Evolutionary conservation across 2,113 vertebrate species (phyloP).

Genomic region (Rhineura floridana): DNA sequence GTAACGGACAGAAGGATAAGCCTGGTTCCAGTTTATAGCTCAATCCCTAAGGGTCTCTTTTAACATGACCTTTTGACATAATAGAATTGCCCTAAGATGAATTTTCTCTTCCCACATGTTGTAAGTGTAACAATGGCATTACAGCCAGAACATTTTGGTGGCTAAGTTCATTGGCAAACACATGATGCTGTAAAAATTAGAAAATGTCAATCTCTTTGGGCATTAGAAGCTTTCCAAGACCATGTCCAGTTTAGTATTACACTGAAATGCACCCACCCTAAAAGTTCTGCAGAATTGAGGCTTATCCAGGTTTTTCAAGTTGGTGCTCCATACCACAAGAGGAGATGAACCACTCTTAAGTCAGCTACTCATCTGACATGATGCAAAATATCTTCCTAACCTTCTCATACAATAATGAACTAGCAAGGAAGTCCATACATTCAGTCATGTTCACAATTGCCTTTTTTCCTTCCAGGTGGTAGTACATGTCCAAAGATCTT

Average conservation of each 20-base stretch:
- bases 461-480: slow-evolving; percentile 65
- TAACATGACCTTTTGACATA: neutral
- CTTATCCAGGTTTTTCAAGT: neutral
- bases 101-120: neutral
- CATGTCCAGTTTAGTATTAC: neutral
- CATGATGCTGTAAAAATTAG: neutral
- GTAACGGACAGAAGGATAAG: neutral
- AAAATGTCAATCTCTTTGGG: no score
- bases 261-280: neutral
- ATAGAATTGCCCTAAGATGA: neutral
- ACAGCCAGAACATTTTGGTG: neutral
- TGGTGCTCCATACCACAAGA: neutral
- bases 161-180: no score
- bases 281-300: neutral
- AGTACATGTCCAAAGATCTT: slow-evolving; percentile 73
- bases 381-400: neutral
- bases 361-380: neutral
- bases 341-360: neutral
- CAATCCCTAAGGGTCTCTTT: neutral
- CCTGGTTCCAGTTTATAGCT: neutral
- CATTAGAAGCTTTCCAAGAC: neutral
- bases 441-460: neutral
- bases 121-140: neutral
- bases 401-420: neutral
- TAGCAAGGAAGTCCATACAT: neutral